phyloP scores from a whole-genome alignment of 2,113 vertebrate species.

The Tragelaphus scriptus region DNA sequence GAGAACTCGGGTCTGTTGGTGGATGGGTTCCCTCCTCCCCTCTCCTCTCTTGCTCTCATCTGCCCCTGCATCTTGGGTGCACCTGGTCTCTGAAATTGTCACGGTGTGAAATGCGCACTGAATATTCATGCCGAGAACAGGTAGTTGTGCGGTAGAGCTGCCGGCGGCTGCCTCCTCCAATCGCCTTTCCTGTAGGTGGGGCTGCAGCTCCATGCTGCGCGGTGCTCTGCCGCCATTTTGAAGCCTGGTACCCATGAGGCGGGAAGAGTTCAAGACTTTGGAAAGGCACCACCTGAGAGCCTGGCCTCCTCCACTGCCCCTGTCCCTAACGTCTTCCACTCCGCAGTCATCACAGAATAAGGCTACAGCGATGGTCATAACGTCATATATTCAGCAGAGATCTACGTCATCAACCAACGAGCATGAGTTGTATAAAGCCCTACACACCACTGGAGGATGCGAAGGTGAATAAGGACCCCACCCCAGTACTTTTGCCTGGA shows the following conservation, averaged over 20 bases:
- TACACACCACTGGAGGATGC: accelerated
- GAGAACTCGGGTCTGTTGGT: not conserved
- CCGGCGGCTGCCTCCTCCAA: not conserved
- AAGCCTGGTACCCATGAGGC: not conserved
- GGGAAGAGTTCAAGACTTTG: not conserved
- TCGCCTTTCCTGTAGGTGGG: not conserved
- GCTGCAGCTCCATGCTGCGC: not conserved
- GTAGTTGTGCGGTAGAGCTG: not conserved
- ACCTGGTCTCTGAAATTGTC: conserved; percentile 50
- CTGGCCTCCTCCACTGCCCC: not conserved
- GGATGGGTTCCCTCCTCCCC: not conserved
- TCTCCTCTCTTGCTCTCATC: not conserved
- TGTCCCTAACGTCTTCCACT: accelerated
- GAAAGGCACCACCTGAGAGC: not conserved
- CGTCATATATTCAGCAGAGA: not conserved
- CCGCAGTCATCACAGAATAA: not conserved
- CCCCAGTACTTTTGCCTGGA: no score
- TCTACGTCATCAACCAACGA: not conserved
- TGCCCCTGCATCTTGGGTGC: conserved; percentile 13
- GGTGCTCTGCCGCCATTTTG: no score
- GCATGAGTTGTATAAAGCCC: no score
- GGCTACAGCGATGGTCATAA: not conserved
- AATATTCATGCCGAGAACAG: not conserved
- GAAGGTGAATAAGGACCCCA: not conserved
- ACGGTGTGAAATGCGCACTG: not conserved